Evolutionary conservation across 2,113 vertebrate species (phyloP).

Genomic region (Xerus inauris): DNA sequence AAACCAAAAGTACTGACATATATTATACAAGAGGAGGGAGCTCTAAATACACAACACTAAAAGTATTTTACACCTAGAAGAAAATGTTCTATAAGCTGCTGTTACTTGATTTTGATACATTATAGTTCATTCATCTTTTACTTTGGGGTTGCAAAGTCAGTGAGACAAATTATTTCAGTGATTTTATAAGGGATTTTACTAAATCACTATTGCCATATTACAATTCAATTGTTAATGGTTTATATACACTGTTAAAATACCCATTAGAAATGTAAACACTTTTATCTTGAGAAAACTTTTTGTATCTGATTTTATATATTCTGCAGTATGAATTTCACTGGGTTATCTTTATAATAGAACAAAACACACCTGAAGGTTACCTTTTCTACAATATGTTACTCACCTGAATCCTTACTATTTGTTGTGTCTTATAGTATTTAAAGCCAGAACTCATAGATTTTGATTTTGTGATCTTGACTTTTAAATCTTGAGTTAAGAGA

Average conservation of each 20-base stretch:
- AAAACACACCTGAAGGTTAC: neutral
- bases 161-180: neutral
- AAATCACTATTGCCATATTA: neutral
- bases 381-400: neutral
- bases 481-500: neutral
- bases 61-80: neutral
- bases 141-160: neutral
- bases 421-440: neutral
- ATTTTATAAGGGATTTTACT: neutral
- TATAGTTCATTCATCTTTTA: neutral
- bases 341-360: neutral
- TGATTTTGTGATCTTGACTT: constrained; percentile 42
- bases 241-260: neutral
- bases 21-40: neutral
- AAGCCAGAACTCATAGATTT: neutral
- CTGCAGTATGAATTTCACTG: neutral
- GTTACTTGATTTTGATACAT: neutral
- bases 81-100: neutral
- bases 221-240: neutral
- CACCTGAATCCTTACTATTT: neutral
- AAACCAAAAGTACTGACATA: neutral
- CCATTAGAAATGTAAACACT: neutral
- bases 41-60: neutral
- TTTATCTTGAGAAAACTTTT: neutral
- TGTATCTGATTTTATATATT: neutral